Percentiles rank a stretch among this genome's conserved stretches.
These are phyloP conservation scores for Pangasianodon hypophthalmus DNA, from an alignment of 2,113 vertebrate genomes.

Conservation along the genomic window DNA sequence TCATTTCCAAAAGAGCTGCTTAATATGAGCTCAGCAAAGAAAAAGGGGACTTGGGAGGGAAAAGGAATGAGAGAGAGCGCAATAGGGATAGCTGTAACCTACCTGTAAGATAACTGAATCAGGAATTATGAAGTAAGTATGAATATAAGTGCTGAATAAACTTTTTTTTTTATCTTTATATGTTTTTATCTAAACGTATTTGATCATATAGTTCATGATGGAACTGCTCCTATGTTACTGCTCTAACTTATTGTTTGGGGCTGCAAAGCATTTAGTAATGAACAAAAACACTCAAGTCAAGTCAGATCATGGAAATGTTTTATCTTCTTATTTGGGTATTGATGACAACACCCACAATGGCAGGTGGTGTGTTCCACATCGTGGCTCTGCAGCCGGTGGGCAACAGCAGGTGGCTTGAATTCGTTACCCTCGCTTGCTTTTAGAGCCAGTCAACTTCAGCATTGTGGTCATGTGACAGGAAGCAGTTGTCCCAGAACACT, in stretches of 20 bases:
- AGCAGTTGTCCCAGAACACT: slow-evolving; percentile 3
- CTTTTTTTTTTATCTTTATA: too few relatives aligned
- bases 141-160: background rate
- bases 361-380: background rate
- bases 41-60: too few relatives aligned
- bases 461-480: slow-evolving; percentile 20
- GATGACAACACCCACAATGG: background rate
- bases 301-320: background rate
- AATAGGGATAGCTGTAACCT: background rate
- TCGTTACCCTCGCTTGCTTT: background rate
- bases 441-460: slow-evolving; percentile 1
- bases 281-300: background rate
- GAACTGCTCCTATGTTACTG: background rate
- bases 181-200: background rate
- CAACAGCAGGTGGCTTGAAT: slow-evolving; percentile 36
- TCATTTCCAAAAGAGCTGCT: background rate
- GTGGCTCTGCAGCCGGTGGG: background rate
- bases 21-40: background rate
- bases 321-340: slow-evolving; percentile 25
- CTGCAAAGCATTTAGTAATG: background rate
- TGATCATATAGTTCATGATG: background rate
- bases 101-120: background rate
- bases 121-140: background rate
- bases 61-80: background rate
- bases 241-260: background rate